phyloP scores from a whole-genome alignment of 2,888 invertebrate species.

The Folsomia candida region DNA sequence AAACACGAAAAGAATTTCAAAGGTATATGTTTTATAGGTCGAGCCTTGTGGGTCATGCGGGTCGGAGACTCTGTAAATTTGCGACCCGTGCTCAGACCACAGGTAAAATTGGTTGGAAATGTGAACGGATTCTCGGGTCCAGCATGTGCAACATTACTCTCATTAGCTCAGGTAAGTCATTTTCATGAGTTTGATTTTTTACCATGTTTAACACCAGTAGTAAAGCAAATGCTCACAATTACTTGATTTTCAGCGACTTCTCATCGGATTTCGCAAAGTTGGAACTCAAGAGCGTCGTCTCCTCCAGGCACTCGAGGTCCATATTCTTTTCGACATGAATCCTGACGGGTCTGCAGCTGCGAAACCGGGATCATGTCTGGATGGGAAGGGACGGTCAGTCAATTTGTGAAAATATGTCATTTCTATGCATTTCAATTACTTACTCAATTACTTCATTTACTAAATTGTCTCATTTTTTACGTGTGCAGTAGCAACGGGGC shows the following conservation, averaged over 20 bases:
- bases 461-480: background rate
- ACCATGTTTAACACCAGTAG: background rate
- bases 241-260: background rate
- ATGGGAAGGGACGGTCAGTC: constrained; percentile 35
- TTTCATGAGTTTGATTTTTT: background rate
- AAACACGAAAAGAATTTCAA: too few species aligned
- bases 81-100: constrained; percentile 57
- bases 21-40: too few species aligned
- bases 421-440: background rate
- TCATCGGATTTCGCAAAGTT: constrained; percentile 55
- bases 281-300: constrained; percentile 56
- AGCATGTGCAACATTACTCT: constrained; percentile 56
- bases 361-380: constrained; percentile 35
- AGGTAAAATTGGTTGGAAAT: constrained; percentile 59
- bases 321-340: constrained; percentile 63
- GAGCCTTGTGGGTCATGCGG: constrained; percentile 60
- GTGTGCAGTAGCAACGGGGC: constrained; percentile 37
- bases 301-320: constrained; percentile 59
- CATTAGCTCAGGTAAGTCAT: constrained; percentile 50
- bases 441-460: constrained; percentile 2
- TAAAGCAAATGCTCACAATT: background rate
- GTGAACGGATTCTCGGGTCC: constrained; percentile 59
- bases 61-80: constrained; percentile 57
- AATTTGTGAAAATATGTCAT: background rate
- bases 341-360: constrained; percentile 58